A percentile compares a stretch with the other conserved stretches of the same genome.
Evolutionary conservation across 2,113 vertebrate species (phyloP).

Genomic region (Apistogramma diplotaenia): DNA sequence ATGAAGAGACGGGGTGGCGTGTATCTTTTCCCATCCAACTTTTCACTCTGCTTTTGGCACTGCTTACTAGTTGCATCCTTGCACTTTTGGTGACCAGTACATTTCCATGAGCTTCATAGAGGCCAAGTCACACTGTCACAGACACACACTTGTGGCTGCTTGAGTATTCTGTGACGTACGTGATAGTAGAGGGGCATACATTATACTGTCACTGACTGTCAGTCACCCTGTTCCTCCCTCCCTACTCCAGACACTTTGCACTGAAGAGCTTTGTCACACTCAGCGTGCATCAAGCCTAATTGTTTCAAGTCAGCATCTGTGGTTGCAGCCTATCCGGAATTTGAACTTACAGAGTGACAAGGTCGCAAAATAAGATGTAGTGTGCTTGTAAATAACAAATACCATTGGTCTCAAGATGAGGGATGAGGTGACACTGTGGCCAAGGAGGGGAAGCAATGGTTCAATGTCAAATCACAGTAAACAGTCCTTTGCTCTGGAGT

Average conservation of each 20-base stretch:
- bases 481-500: slow-evolving; percentile 23
- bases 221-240: slow-evolving; percentile 9
- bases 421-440: slow-evolving; percentile 50
- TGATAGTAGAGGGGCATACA: slow-evolving; percentile 15
- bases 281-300: slow-evolving; percentile 38
- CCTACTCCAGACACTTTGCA: background rate
- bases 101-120: background rate
- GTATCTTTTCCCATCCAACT: slow-evolving; percentile 36
- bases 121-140: slow-evolving; percentile 10
- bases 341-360: slow-evolving; percentile 57
- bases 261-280: slow-evolving; percentile 20
- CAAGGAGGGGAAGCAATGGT: slow-evolving; percentile 38
- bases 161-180: slow-evolving; percentile 29
- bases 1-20: slow-evolving; percentile 7
- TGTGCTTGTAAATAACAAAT: slow-evolving; percentile 58
- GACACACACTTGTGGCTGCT: slow-evolving; percentile 28
- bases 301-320: slow-evolving; percentile 56
- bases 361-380: slow-evolving; percentile 60
- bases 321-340: slow-evolving; percentile 67
- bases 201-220: slow-evolving; percentile 34
- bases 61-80: slow-evolving; percentile 6
- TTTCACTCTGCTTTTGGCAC: slow-evolving; percentile 38
- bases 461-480: slow-evolving; percentile 49
- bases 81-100: slow-evolving; percentile 36
- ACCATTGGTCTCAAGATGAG: slow-evolving; percentile 51